These are phyloP conservation scores for Coenonympha arcania DNA, from an alignment of 2,888 invertebrate genomes.

Conservation along the genomic window DNA sequence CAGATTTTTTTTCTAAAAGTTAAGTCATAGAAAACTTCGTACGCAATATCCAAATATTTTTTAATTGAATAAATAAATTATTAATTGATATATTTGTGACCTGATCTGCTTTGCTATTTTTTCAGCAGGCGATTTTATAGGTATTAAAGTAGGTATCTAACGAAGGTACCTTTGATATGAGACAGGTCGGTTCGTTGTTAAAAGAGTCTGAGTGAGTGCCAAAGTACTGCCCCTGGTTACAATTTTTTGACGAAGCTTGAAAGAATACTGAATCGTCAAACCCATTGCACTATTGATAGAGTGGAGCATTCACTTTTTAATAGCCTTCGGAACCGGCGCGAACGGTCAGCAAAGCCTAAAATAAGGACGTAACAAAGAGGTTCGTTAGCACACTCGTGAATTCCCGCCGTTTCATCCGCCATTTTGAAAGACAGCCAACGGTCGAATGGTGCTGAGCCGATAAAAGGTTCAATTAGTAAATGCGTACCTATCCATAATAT, in stretches of 20 bases:
- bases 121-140: too few species aligned
- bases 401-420: constrained; percentile 7
- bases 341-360: constrained; percentile 58
- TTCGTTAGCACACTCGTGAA: constrained; percentile 50
- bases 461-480: constrained; percentile 2
- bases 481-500: neutral
- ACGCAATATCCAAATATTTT: too few species aligned
- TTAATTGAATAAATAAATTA: too few species aligned
- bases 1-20: too few species aligned
- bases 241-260: neutral
- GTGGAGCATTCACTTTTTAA: constrained; percentile 28
- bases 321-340: constrained; percentile 30
- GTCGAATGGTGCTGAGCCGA: constrained; percentile 1
- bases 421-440: constrained; percentile 7
- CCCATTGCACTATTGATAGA: constrained; percentile 8
- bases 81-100: too few species aligned
- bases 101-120: too few species aligned
- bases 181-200: too few species aligned
- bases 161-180: too few species aligned
- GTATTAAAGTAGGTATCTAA: too few species aligned
- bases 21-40: too few species aligned
- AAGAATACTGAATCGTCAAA: neutral
- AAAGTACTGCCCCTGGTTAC: too few species aligned
- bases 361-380: constrained; percentile 65
- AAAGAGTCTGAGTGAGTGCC: too few species aligned